These are phyloP conservation scores for Caligus rogercresseyi DNA, from an alignment of 1,140 invertebrate genomes.

Conservation along the genomic window DNA sequence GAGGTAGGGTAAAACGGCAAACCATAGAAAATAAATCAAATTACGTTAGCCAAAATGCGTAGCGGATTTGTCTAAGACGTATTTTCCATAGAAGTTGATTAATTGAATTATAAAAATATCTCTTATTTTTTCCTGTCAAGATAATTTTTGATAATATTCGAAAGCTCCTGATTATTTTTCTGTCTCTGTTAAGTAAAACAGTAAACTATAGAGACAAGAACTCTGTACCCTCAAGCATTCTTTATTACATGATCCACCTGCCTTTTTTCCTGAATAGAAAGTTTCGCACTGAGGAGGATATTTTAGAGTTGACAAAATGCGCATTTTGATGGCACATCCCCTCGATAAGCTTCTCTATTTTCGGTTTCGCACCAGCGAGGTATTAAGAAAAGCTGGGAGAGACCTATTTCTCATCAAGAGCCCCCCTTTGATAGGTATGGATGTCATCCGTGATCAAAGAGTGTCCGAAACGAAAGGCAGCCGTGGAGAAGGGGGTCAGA, in stretches of 20 bases:
- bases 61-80: too few species aligned
- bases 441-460: conserved; percentile 67
- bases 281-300: neutral
- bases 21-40: too few species aligned
- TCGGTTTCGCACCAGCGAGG: neutral
- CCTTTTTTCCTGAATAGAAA: neutral
- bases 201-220: too few species aligned
- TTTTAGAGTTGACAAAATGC: conserved; percentile 3
- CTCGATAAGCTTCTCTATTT: neutral
- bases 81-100: too few species aligned
- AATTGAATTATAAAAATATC: too few species aligned
- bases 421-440: conserved; percentile 41
- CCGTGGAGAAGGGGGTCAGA: conserved; percentile 64
- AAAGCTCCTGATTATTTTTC: too few species aligned
- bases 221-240: too few species aligned
- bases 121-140: too few species aligned
- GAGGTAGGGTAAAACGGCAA: too few species aligned
- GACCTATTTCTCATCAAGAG: neutral
- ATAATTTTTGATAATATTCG: too few species aligned
- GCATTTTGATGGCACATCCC: neutral
- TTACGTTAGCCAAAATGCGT: too few species aligned
- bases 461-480: conserved; percentile 76
- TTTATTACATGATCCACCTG: neutral
- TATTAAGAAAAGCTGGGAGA: conserved; percentile 1
- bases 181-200: too few species aligned